These are phyloP conservation scores for Danio tinwini DNA, from an alignment of 2,797 vertebrate genomes.

Conservation along the genomic window DNA sequence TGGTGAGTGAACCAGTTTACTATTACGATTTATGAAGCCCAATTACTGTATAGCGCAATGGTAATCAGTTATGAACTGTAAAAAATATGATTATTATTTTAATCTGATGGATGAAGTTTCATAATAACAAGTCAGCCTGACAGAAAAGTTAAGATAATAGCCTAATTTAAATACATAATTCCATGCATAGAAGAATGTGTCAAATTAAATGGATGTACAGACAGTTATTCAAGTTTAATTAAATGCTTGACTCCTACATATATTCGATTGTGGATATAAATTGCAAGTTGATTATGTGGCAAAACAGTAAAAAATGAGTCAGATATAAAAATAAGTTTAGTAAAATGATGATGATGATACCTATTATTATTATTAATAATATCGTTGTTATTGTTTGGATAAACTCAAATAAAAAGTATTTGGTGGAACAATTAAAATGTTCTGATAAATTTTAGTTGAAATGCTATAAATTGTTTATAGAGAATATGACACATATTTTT, in stretches of 20 bases:
- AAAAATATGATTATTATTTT: no score
- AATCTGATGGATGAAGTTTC: background rate
- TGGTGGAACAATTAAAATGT: no score
- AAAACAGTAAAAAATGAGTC: background rate
- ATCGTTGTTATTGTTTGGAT: no score
- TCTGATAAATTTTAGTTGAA: no score
- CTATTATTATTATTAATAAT: no score
- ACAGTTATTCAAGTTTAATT: background rate
- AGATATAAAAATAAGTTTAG: no score
- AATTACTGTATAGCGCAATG: background rate
- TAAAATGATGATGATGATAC: no score
- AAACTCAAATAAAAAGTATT: no score
- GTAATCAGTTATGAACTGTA: background rate
- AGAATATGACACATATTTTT: no score
- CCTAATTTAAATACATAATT: background rate
- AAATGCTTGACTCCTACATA: background rate
- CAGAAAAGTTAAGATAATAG: background rate
- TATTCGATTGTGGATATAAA: background rate
- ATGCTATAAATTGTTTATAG: no score
- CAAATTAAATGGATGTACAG: background rate
- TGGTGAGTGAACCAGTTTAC: constrained; percentile 78
- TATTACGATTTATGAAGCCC: background rate
- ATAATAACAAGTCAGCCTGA: background rate
- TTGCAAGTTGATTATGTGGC: background rate
- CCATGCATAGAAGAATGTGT: background rate